Conservation (phyloP, 1,140 invertebrate genomes). For the Melipona quadrifasciata region DNA sequence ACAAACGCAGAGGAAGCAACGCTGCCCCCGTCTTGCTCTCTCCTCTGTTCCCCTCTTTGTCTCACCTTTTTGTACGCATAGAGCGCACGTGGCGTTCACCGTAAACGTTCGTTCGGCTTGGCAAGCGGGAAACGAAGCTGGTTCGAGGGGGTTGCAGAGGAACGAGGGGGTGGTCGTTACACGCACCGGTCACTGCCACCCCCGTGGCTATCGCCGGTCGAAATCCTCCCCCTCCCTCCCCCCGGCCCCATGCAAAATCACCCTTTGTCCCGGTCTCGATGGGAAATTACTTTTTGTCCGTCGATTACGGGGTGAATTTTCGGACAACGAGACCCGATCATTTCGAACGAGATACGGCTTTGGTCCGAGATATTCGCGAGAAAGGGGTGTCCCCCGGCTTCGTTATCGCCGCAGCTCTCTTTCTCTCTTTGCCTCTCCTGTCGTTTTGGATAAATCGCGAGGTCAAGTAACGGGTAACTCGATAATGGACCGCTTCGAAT, state of each 20-base stretch:
- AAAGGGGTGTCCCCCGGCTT: conserved; percentile 39
- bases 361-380: conserved; percentile 54
- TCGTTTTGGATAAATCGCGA: conserved; percentile 17
- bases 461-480: conserved; percentile 47
- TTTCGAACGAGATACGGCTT: conserved; percentile 71
- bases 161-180: conserved; percentile 73
- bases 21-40: neutral
- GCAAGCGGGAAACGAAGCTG: conserved; percentile 35
- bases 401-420: conserved; percentile 11
- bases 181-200: conserved; percentile 80
- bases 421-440: neutral
- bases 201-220: conserved; percentile 72
- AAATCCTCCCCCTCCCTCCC: conserved; percentile 47
- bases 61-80: conserved; percentile 69
- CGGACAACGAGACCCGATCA: conserved; percentile 77
- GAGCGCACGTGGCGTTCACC: conserved; percentile 74
- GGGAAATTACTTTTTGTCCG: conserved; percentile 82
- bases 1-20: conserved; percentile 5
- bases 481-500: conserved; percentile 19
- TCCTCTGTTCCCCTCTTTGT: conserved; percentile 19
- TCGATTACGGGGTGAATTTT: conserved; percentile 81
- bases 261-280: conserved; percentile 79
- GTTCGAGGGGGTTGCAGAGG: conserved; percentile 31
- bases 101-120: conserved; percentile 62
- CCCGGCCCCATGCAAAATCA: conserved; percentile 77